phyloP scores from a whole-genome alignment of 2,888 invertebrate species.

The Cistogaster globosa region DNA sequence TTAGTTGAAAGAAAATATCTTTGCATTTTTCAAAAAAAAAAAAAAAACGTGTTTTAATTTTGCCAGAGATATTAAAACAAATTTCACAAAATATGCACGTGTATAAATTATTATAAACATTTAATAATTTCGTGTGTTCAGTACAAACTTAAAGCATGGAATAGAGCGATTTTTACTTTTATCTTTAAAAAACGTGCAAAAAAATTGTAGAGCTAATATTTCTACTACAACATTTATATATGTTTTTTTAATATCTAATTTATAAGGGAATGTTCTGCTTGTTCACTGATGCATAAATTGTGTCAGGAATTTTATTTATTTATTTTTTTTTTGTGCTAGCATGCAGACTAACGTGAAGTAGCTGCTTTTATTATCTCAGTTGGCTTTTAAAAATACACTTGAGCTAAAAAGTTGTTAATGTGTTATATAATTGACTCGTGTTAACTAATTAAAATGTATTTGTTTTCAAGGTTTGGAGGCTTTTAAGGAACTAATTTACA shows the following conservation, averaged over 20 bases:
- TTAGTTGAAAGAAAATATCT: background rate
- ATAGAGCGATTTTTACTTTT: background rate
- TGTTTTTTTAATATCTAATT: background rate
- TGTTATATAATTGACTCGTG: constrained; percentile 31
- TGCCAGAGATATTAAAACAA: background rate
- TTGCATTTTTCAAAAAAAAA: no score
- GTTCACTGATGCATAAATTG: constrained; percentile 10
- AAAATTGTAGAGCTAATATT: background rate
- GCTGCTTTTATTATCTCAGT: constrained; percentile 3
- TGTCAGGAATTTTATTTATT: background rate
- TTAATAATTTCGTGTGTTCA: background rate
- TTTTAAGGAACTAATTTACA: background rate
- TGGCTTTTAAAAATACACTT: constrained; percentile 27
- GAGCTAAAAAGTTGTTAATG: no score
- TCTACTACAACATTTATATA: constrained; percentile 1
- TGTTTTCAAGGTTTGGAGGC: constrained; percentile 24
- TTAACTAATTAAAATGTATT: constrained; percentile 39
- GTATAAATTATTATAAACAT: constrained; percentile 33
- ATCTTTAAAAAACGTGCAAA: background rate
- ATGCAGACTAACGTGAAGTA: background rate
- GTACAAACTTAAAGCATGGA: background rate
- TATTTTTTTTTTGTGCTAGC: background rate
- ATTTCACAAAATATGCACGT: background rate
- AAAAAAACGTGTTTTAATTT: background rate
- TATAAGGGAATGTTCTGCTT: background rate